phyloP scores from a whole-genome alignment of 2,797 vertebrate genomes.

The Chelmon rostratus region DNA sequence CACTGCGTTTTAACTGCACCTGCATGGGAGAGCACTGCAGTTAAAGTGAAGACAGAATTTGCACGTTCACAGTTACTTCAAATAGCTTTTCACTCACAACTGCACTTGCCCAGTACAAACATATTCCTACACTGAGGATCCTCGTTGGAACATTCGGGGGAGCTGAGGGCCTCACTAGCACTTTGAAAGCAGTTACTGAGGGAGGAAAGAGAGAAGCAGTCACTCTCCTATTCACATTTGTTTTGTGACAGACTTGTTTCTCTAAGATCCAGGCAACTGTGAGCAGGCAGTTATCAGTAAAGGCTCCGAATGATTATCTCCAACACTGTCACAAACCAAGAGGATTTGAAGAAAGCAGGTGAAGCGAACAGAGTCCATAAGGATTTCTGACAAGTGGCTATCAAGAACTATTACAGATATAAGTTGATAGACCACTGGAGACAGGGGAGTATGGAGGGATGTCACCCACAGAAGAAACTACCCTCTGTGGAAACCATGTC shows the following conservation, averaged over 20 bases:
- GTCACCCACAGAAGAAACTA: conserved; percentile 63
- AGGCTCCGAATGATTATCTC: conserved; percentile 23
- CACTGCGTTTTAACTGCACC: too few species aligned
- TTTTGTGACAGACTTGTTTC: conserved; percentile 1
- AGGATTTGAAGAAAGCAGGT: conserved; percentile 40
- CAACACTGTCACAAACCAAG: conserved; percentile 45
- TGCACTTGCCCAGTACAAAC: conserved; percentile 1
- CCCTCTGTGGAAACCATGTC: conserved; percentile 64
- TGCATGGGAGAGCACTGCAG: not conserved
- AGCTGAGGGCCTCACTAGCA: conserved; percentile 19
- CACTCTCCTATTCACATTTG: conserved; percentile 40
- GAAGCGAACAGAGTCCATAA: conserved; percentile 48
- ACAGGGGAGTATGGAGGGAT: conserved; percentile 38
- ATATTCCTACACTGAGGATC: not conserved
- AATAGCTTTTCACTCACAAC: conserved; percentile 29
- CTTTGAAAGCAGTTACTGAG: conserved; percentile 43
- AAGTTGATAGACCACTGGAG: conserved; percentile 50
- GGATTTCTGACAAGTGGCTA: conserved; percentile 76
- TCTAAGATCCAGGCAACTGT: conserved; percentile 17
- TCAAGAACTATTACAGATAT: conserved; percentile 73
- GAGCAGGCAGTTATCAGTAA: conserved; percentile 23
- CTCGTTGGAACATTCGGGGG: conserved; percentile 24
- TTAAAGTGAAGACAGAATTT: conserved; percentile 11
- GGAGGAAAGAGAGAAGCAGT: conserved; percentile 17
- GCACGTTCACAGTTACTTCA: conserved; percentile 6